Evolutionary conservation across 2,888 invertebrate species (phyloP), one percentile per base, ranked within the genome.

Genomic region (Celastrina argiolus): DNA sequence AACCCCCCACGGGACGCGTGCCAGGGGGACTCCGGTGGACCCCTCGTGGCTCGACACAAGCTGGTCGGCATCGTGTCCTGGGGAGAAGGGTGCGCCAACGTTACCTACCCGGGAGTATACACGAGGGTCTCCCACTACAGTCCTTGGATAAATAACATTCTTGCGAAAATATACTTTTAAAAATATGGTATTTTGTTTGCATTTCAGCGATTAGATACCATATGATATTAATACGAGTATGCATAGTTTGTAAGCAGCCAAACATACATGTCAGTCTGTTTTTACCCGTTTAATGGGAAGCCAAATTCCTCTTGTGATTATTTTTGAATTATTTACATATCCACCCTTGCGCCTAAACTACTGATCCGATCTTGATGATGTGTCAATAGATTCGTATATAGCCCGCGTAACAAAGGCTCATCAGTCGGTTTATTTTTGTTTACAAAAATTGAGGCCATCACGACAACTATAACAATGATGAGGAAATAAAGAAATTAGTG

Each of bases 21-120:
- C 68, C 90, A 92, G 79, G 93, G 92, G 0, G 93, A 93, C 76
- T 92, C 92, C n/a, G 93, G 93, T 2, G 93, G 93, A n/a, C 93
- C 93, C 56, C 76, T 93, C 39, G 92, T 91, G n/a, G 81, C 84
- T 65, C 78, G 82, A 61, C 82, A 82, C 56, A 76, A 78, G 65
- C 78, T 93, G 56, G 78, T 93, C 63, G 93, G 93, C 51, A 83
- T 93, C 63, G 93, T 93, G 1, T 93, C 93, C 22, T 93, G 91
- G 88, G 93, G 93, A 41, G 92, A 91, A 80, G 91, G 89, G 2
- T 93, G 93, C 71, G 93, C 92, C 6, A 82, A 87, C 58, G 74
- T 77, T 1, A 70, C 76, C 56, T 92, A 92, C 71, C 93, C 93
- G 2, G 93, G 93, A 61, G 92, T 93, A 0, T 93, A 93, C 67